Evolutionary conservation across 2,888 invertebrate species (phyloP).

Genomic region (Argyra leucocephala): DNA sequence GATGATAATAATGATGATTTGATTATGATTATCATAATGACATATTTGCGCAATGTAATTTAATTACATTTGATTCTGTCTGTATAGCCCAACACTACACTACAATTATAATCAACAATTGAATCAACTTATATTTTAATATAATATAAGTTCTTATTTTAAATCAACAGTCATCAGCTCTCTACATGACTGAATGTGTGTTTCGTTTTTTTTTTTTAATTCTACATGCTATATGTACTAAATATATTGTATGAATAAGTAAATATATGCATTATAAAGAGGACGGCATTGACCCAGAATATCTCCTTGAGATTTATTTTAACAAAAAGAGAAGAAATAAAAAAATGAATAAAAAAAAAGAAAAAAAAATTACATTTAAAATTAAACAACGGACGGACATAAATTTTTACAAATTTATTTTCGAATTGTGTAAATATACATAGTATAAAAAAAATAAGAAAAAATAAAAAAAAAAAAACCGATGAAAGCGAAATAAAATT

Average conservation of each 20-base stretch:
- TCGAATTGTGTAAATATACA: no score
- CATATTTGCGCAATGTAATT: neutral
- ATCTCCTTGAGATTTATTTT: conserved; percentile 11
- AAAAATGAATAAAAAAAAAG: no score
- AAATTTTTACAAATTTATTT: neutral
- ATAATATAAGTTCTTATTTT: no score
- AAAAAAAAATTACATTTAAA: neutral
- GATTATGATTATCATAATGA: neutral
- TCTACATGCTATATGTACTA: no score
- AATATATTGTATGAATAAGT: no score
- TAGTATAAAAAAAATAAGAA: no score
- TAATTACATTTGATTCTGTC: conserved; percentile 1
- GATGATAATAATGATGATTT: neutral
- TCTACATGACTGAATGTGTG: no score
- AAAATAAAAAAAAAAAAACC: no score
- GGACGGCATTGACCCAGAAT: conserved; percentile 13
- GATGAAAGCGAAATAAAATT: no score
- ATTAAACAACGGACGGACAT: neutral
- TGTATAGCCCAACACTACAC: neutral
- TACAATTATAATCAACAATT: neutral
- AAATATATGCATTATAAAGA: neutral
- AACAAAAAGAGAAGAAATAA: no score
- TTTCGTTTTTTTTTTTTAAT: no score
- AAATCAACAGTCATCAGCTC: no score
- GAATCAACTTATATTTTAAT: neutral